Evolutionary conservation across 2,888 invertebrate genomes (phyloP).

Genomic region (Teleogryllus oceanicus): DNA sequence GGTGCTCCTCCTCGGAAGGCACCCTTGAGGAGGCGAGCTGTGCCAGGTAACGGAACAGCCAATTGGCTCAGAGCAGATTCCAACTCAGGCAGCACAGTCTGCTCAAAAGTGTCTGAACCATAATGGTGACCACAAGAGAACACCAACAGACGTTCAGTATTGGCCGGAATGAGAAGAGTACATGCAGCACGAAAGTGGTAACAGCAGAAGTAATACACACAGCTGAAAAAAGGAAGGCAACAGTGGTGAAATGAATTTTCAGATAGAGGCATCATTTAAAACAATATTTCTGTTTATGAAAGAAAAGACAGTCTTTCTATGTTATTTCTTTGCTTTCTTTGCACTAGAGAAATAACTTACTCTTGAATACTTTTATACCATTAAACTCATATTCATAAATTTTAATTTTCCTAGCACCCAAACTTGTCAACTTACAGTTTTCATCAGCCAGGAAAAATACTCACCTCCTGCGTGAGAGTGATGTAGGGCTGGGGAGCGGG

Average conservation of each 20-base stretch:
- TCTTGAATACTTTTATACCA: not conserved
- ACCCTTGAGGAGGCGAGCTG: constrained; percentile 35
- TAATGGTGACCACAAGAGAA: constrained; percentile 39
- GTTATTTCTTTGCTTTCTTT: no score
- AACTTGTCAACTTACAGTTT: no score
- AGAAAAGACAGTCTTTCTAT: no score
- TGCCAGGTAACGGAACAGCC: constrained; percentile 34
- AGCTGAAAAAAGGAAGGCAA: no score
- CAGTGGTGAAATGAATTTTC: no score
- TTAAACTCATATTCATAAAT: constrained; percentile 1
- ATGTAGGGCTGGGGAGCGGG: constrained; percentile 23
- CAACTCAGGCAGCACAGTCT: constrained; percentile 34
- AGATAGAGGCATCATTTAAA: no score
- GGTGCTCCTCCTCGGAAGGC: constrained; percentile 33
- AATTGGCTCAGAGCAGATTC: constrained; percentile 33
- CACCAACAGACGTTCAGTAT: constrained; percentile 29
- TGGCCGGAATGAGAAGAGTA: not conserved
- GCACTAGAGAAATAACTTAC: not conserved
- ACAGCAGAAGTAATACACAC: no score
- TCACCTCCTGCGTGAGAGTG: constrained; percentile 28
- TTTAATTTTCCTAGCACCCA: not conserved
- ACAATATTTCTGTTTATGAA: no score
- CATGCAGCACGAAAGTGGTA: no score
- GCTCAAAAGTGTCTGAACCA: constrained; percentile 29
- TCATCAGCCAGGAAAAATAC: not conserved